Conservation (phyloP, 2,113 vertebrate species). For the Zeus faber region DNA sequence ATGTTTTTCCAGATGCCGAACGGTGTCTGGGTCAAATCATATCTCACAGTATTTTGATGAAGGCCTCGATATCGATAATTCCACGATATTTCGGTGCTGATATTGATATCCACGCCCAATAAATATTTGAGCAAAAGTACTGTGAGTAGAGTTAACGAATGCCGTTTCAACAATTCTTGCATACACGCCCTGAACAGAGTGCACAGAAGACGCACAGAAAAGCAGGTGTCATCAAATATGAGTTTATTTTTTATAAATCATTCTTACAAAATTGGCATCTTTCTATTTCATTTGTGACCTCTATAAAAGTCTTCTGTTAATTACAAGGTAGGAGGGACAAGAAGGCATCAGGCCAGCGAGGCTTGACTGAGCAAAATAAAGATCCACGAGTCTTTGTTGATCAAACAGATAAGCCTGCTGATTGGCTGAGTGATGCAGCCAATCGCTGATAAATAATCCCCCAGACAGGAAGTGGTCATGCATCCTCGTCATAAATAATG, state of each 20-base stretch:
- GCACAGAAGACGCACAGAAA: slow-evolving; percentile 14
- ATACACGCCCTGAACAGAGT: too few relatives aligned
- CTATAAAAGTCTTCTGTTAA: slow-evolving; percentile 81
- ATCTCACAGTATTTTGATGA: too few relatives aligned
- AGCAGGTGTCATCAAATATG: slow-evolving; percentile 66
- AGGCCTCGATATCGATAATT: too few relatives aligned
- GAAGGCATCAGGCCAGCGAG: slow-evolving; percentile 67
- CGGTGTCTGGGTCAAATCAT: too few relatives aligned
- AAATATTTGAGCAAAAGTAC: too few relatives aligned
- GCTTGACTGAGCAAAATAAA: slow-evolving; percentile 32
- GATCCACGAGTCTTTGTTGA: too few relatives aligned
- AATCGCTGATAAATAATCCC: slow-evolving; percentile 63
- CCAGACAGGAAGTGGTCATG: slow-evolving; percentile 60
- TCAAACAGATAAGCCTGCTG: slow-evolving; percentile 18
- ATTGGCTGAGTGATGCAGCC: slow-evolving; percentile 21
- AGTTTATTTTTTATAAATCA: slow-evolving; percentile 77
- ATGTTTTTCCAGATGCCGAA: too few relatives aligned
- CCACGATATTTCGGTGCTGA: too few relatives aligned
- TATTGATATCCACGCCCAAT: too few relatives aligned
- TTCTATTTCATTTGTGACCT: slow-evolving; percentile 77
- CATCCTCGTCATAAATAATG: slow-evolving; percentile 49
- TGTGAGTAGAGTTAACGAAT: too few relatives aligned
- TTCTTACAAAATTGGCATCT: slow-evolving; percentile 79
- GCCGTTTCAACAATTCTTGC: too few relatives aligned
- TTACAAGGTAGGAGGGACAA: slow-evolving; percentile 67